These are phyloP conservation scores for Grus americana DNA, from an alignment of 2,113 vertebrate species.

Conservation along the genomic window DNA sequence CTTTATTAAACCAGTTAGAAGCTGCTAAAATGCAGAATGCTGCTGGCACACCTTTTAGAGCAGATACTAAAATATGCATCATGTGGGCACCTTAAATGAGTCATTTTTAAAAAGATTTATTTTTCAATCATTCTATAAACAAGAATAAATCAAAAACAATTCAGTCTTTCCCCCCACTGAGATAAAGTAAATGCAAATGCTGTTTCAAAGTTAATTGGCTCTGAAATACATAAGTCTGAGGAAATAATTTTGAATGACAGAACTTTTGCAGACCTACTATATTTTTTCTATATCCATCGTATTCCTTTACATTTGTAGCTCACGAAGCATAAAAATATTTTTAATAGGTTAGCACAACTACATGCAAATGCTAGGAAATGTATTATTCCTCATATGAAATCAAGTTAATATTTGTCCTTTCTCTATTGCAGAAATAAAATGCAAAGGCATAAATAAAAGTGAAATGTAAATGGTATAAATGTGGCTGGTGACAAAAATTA, in stretches of 20 bases:
- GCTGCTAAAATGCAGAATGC: slow-evolving; percentile 43
- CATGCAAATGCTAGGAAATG: neutral
- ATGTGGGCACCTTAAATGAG: slow-evolving; percentile 13
- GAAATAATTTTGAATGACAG: slow-evolving; percentile 18
- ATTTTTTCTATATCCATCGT: neutral
- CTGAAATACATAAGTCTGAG: neutral
- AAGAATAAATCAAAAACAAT: slow-evolving; percentile 46
- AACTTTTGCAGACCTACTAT: neutral
- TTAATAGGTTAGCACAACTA: neutral
- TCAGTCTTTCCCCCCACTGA: slow-evolving; percentile 38
- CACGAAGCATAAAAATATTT: neutral
- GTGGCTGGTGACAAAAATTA: neutral
- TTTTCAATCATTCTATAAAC: slow-evolving; percentile 43
- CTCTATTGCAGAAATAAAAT: neutral
- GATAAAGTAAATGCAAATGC: slow-evolving; percentile 37
- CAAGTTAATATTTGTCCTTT: neutral
- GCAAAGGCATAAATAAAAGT: neutral
- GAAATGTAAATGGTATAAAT: neutral
- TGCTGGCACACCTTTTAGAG: slow-evolving; percentile 53
- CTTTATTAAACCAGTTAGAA: slow-evolving; percentile 51
- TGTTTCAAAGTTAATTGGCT: slow-evolving; percentile 30
- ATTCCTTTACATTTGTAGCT: neutral
- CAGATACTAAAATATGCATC: slow-evolving; percentile 28
- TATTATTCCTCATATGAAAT: neutral
- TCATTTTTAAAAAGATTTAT: neutral